phyloP scores from a whole-genome alignment of 2,888 invertebrate genomes.

The Archaeoteleia sp. region DNA sequence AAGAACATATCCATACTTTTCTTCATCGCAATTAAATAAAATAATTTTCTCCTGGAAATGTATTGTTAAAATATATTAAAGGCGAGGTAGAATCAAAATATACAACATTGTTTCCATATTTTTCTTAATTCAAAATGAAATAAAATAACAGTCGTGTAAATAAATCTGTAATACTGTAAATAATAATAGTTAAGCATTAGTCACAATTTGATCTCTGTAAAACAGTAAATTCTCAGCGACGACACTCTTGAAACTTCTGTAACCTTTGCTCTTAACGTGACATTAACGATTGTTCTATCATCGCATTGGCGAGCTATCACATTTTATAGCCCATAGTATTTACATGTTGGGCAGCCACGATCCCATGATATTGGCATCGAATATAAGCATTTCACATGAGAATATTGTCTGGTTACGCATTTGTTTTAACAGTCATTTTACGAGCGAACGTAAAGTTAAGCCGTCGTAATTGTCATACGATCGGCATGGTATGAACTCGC shows the following conservation, averaged over 20 bases:
- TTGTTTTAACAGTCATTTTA: constrained; percentile 32
- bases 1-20: too few relatives aligned
- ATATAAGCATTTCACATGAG: constrained; percentile 3
- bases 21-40: too few relatives aligned
- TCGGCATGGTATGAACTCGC: constrained; percentile 13
- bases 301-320: not conserved
- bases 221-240: constrained; percentile 3
- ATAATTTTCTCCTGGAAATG: too few relatives aligned
- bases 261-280: constrained; percentile 3
- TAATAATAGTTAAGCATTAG: too few relatives aligned
- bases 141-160: too few relatives aligned
- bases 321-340: constrained; percentile 4
- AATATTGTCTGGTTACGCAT: constrained; percentile 18
- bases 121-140: too few relatives aligned
- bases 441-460: constrained; percentile 47
- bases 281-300: constrained; percentile 22
- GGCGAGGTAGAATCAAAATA: too few relatives aligned
- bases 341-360: not conserved
- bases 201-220: too few relatives aligned
- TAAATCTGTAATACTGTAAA: too few relatives aligned
- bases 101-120: too few relatives aligned
- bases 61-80: too few relatives aligned
- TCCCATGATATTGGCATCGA: not conserved
- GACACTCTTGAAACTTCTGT: not conserved
- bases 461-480: constrained; percentile 23